phyloP scores from a whole-genome alignment of 1,140 invertebrate genomes.

The Leptestheria dahalacensis region DNA sequence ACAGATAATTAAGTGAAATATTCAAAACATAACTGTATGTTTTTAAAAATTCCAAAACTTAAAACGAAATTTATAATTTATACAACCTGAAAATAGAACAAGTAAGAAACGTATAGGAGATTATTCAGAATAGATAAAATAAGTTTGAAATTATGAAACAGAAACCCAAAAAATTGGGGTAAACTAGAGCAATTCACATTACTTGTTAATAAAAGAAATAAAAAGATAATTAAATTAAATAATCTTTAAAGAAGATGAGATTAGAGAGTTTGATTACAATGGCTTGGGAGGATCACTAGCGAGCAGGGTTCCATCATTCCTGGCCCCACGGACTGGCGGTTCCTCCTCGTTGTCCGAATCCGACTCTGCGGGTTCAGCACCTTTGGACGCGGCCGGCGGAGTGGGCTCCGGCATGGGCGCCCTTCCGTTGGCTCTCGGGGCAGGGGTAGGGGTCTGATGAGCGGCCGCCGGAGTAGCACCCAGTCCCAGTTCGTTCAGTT shows the following conservation, averaged over 20 bases:
- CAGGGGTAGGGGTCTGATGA: constrained; percentile 6
- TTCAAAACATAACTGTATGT: too few relatives aligned
- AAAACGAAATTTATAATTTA: too few relatives aligned
- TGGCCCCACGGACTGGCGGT: constrained; percentile 30
- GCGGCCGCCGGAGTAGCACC: constrained; percentile 22
- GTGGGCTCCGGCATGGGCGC: constrained; percentile 9
- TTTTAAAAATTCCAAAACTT: too few relatives aligned
- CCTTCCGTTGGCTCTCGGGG: constrained; percentile 14
- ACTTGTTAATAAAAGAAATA: neutral
- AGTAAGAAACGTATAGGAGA: too few relatives aligned
- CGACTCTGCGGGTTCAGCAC: constrained; percentile 6
- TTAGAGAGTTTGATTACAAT: too few relatives aligned
- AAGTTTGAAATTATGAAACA: too few relatives aligned
- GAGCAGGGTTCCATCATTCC: constrained; percentile 83
- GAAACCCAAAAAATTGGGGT: too few relatives aligned
- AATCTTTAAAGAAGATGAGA: constrained; percentile 21
- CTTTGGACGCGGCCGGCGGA: constrained; percentile 8
- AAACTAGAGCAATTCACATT: too few relatives aligned
- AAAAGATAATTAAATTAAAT: neutral
- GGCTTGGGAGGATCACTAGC: constrained; percentile 93
- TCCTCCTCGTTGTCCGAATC: constrained; percentile 38
- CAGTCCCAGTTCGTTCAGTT: constrained; percentile 78
- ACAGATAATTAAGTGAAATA: too few relatives aligned
- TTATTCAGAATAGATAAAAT: too few relatives aligned
- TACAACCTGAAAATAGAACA: too few relatives aligned